phyloP scores from a whole-genome alignment of 2,113 vertebrate species.

The Bujurquina vittata region DNA sequence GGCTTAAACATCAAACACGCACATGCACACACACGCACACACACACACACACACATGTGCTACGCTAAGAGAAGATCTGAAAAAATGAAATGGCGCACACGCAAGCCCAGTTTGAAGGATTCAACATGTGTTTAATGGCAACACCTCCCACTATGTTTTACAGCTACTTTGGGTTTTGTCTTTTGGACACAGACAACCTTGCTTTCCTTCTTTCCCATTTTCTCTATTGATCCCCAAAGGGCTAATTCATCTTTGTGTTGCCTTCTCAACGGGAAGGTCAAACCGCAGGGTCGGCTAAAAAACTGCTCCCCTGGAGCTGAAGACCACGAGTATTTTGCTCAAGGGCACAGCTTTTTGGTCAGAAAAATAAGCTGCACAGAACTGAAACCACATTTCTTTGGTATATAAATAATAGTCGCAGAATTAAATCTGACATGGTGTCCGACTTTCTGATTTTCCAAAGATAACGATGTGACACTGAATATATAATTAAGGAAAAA shows the following conservation, averaged over 20 bases:
- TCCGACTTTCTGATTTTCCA: neutral
- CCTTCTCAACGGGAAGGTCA: slow-evolving; percentile 58
- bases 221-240: slow-evolving; percentile 58
- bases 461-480: neutral
- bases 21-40: neutral
- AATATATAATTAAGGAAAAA: neutral
- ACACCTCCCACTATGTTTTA: slow-evolving; percentile 32
- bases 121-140: slow-evolving; percentile 29
- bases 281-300: slow-evolving; percentile 39
- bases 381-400: neutral
- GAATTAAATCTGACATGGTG: neutral
- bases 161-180: slow-evolving; percentile 36
- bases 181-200: slow-evolving; percentile 41
- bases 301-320: slow-evolving; percentile 44
- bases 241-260: slow-evolving; percentile 46
- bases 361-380: slow-evolving; percentile 2
- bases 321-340: slow-evolving; percentile 21
- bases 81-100: slow-evolving; percentile 14
- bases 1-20: neutral
- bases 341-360: slow-evolving; percentile 34
- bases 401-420: neutral
- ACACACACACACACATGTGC: neutral
- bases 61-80: neutral
- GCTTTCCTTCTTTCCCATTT: slow-evolving; percentile 31
- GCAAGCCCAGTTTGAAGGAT: neutral